Base-by-base conservation (phyloP, 2,888 invertebrate species). In the Heliconius ismenius region DNA sequence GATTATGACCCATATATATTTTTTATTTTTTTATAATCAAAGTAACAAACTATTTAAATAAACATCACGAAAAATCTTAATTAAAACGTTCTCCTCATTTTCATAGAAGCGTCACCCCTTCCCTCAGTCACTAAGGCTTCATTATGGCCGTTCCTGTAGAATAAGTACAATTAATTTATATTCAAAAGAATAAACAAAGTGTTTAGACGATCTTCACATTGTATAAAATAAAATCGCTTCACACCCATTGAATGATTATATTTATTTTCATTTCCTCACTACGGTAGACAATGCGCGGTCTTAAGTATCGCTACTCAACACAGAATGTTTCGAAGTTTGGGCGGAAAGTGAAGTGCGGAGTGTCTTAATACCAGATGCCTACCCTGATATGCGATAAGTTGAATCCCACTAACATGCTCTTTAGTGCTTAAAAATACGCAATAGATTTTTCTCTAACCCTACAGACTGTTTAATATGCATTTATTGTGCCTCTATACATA, bases 111-210 rank as follows among this genome's bases (percentile, higher is more conserved):
- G 24, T 60, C 18, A 6, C 32, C 11, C 32, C 49, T 69, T 69
- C 3, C 28, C 49, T 11, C 26, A 54, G 21, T 28, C 28, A 21
- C 54, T n/a, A 28, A 54, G 68, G 21, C 18, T 54, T 28, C 21
- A 43, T 67, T 26, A 26, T 15, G 28, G 21, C 21, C 26, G 49
- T 69, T 54, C 49, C 6, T 49, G 54, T 32, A 0, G 26, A 69
- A 62, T 62, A 75, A 75, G 49, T 32, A 63, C 28, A 69, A 69
- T 69, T 63, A 62, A 49, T 75, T 75, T 69, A 75, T 39, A 43
- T 75, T 69, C 32, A 62, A 69, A 69, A 69, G 68, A 69, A n/a
- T 62, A 49, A 62, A 75, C 75, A 43, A 68, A 68, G n/a, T 28
- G n/a, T 69, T 75, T 49, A 21, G 15, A 62, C 15, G 15, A 49